A percentile compares a stretch with the other conserved stretches of the same genome.
phyloP scores from a whole-genome alignment of 2,113 vertebrate species.

The Ceyx melanurus region DNA sequence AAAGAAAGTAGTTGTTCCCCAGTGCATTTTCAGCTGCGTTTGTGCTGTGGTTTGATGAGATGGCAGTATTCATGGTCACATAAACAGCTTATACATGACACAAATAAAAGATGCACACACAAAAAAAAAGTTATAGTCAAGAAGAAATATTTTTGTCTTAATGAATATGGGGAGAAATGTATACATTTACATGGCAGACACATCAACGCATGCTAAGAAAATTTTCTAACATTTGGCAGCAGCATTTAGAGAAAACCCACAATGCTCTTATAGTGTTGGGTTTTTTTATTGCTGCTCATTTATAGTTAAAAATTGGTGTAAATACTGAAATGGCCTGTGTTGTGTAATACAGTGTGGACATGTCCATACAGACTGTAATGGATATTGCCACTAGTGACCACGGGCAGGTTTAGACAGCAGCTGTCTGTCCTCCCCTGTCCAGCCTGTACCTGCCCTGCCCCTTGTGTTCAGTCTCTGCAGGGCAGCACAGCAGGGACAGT shows the following conservation, averaged over 20 bases:
- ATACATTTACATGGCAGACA: background rate
- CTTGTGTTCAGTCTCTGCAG: background rate
- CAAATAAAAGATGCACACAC: background rate
- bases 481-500: background rate
- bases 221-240: background rate
- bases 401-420: background rate
- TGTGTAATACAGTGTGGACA: background rate
- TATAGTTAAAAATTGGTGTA: background rate
- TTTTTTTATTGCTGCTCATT: background rate
- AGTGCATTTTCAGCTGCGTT: background rate
- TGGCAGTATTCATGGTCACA: background rate
- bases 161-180: background rate
- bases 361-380: background rate
- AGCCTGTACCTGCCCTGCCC: background rate
- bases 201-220: background rate
- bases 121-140: background rate
- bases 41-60: background rate
- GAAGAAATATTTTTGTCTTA: background rate
- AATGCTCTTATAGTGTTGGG: background rate
- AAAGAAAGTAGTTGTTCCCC: background rate
- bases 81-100: background rate
- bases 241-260: background rate
- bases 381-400: background rate
- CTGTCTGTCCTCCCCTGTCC: background rate
- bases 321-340: background rate